phyloP scores from a whole-genome alignment of 2,113 vertebrate genomes.

The Lophura nycthemera region DNA sequence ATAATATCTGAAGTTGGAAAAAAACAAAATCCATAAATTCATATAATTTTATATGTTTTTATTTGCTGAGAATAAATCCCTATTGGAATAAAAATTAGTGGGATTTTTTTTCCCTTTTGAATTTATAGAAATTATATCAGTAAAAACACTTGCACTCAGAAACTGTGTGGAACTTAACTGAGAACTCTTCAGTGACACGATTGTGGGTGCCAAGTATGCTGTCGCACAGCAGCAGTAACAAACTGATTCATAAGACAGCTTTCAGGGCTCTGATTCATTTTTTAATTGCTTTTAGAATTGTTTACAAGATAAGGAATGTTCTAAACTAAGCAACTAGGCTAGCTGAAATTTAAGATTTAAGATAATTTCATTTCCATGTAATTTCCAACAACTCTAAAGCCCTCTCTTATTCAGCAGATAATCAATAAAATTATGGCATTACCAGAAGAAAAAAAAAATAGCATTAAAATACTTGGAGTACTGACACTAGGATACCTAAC shows the following conservation, averaged over 20 bases:
- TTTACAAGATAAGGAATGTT: not conserved
- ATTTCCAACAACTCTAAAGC: not conserved
- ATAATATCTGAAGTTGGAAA: conserved; percentile 60
- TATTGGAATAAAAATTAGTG: not conserved
- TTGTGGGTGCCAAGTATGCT: not conserved
- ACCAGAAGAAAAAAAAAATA: not conserved
- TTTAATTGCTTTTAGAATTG: not conserved
- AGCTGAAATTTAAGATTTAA: not conserved
- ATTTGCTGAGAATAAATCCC: not conserved
- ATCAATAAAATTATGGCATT: not conserved
- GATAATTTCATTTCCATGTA: not conserved
- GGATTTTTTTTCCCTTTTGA: not conserved
- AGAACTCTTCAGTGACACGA: not conserved
- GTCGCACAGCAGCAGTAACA: not conserved
- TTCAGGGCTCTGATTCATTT: not conserved
- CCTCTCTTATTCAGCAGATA: not conserved
- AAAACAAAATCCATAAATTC: not conserved
- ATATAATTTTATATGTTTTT: not conserved
- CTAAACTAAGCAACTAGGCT: not conserved
- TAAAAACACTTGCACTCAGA: not conserved
- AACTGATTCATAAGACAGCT: not conserved
- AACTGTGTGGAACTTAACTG: not conserved
- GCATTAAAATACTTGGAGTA: not conserved
- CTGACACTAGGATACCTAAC: not conserved
- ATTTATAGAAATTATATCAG: not conserved